These are phyloP conservation scores for Pogonophryne albipinna DNA, from an alignment of 2,797 vertebrate genomes.

Conservation along the genomic window DNA sequence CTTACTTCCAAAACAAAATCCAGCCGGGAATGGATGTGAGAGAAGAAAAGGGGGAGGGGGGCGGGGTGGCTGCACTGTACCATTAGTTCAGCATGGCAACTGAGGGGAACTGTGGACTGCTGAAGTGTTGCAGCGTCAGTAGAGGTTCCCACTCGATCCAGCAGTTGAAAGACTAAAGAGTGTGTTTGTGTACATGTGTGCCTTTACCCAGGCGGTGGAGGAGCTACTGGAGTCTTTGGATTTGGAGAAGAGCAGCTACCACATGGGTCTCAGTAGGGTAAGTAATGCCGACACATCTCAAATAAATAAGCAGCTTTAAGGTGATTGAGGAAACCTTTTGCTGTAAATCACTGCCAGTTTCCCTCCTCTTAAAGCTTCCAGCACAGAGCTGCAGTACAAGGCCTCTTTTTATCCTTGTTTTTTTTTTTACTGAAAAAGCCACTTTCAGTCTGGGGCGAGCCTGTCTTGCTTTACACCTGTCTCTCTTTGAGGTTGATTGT, in stretches of 20 bases:
- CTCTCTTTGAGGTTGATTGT: conserved; percentile 60
- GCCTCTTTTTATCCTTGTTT: conserved; percentile 22
- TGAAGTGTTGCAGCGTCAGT: conserved; percentile 52
- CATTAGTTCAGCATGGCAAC: conserved; percentile 52
- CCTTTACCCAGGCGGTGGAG: conserved; percentile 90
- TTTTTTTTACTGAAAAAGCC: conserved; percentile 36
- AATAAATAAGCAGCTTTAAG: conserved; percentile 52
- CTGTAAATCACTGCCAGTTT: conserved; percentile 43
- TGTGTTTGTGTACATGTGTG: conserved; percentile 52
- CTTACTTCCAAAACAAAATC: conserved; percentile 45
- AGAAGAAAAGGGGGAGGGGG: conserved; percentile 20
- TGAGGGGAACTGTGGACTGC: conserved; percentile 43
- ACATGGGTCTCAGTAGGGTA: conserved; percentile 97
- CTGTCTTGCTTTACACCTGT: conserved; percentile 69
- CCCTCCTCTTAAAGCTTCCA: conserved; percentile 29
- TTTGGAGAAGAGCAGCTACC: conserved; percentile 95
- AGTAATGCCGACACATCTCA: conserved; percentile 60
- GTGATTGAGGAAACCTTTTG: conserved; percentile 43
- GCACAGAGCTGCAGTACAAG: conserved; percentile 25
- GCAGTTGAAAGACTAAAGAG: conserved; percentile 49
- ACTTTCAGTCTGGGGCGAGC: conserved; percentile 54
- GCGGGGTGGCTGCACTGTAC: conserved; percentile 34
- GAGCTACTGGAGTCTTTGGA: conserved; percentile 97
- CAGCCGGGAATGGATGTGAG: conserved; percentile 42
- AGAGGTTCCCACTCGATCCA: conserved; percentile 54